Conservation (phyloP, 2,888 invertebrate genomes). For the Epinotia demarniana region DNA sequence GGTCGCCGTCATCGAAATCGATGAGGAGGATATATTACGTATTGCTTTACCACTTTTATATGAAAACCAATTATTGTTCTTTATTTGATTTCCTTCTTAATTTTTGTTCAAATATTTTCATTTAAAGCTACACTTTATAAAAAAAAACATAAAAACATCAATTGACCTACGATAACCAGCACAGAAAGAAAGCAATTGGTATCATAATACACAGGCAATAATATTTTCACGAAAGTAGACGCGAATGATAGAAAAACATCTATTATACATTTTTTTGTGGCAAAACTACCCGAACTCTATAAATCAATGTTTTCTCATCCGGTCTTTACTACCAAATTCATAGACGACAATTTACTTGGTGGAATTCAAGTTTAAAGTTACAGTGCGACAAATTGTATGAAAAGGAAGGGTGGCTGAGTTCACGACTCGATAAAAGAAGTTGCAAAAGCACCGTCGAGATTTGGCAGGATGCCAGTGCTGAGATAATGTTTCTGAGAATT, state of each 20-base stretch:
- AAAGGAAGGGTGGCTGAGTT: slow-evolving; percentile 15
- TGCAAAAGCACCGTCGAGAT: slow-evolving; percentile 33
- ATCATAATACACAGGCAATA: not conserved
- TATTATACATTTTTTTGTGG: not conserved
- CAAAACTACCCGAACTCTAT: not conserved
- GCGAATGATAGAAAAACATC: not conserved
- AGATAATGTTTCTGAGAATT: slow-evolving; percentile 48
- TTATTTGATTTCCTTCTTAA: not conserved
- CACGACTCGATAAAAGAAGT: slow-evolving; percentile 35
- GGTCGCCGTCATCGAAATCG: too few species aligned
- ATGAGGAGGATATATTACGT: too few species aligned
- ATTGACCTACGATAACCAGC: too few species aligned
- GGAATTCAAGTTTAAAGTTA: slow-evolving; percentile 13
- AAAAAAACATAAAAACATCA: too few species aligned
- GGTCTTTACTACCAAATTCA: not conserved
- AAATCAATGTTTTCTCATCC: not conserved
- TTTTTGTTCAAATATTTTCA: too few species aligned
- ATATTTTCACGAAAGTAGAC: not conserved
- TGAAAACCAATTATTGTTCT: not conserved
- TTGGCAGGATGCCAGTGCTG: slow-evolving; percentile 45
- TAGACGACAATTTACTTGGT: not conserved
- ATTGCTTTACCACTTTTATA: too few species aligned
- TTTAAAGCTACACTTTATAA: too few species aligned
- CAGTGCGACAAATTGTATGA: slow-evolving; percentile 28
- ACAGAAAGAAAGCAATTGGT: too few species aligned